Evolutionary conservation across 2,113 vertebrate genomes (phyloP), one percentile per base, ranked within the genome.

Genomic region (Cromileptes altivelis): DNA sequence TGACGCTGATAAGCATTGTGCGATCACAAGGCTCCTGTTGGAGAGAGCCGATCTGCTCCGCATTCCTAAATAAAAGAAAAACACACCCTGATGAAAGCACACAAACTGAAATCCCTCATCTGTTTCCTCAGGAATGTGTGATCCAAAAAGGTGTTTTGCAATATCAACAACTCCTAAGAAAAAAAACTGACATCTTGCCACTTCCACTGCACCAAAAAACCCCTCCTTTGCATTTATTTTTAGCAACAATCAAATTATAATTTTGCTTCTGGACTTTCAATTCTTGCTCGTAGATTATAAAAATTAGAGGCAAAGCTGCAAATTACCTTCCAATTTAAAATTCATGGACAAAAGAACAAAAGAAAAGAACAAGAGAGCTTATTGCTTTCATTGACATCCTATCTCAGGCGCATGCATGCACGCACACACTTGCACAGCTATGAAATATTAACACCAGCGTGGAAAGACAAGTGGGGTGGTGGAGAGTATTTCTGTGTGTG

Each of bases 391-490:
- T 55, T 82, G 86, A 76, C 57, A 71, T 86, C 68, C 69, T 25
- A 58, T 49, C 40, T 45, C 67, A 83, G 49, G 37, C 47, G 12
- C 12, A 19, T 23, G 17, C 58, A n/a, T 76, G 52, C 53, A 50
- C 49, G 60, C 74, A 75, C 45, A 75, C 56, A 40, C 40, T n/a
- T 30, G 3, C 70, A 60, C 27, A 18, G 21, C 62, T 57, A 92
- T 94, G 65, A 94, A 94, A 93, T 93, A 94, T 94, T 94, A 89
- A 95, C 83, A 88, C 33, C 78, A 86, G 91, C 50, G 82, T 93
- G 78, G 91, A 85, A 89, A 90, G 80, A 85, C 76, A 85, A 77
- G 50, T 56, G 27, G 27, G 82, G 47, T 57, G 37, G 63, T 77
- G 58, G 70, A 21, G 82, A 63, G 56, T 62, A 53, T 84, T 62